Evolutionary conservation across 2,888 invertebrate genomes (phyloP).

Genomic region (Campoplex capitator): DNA sequence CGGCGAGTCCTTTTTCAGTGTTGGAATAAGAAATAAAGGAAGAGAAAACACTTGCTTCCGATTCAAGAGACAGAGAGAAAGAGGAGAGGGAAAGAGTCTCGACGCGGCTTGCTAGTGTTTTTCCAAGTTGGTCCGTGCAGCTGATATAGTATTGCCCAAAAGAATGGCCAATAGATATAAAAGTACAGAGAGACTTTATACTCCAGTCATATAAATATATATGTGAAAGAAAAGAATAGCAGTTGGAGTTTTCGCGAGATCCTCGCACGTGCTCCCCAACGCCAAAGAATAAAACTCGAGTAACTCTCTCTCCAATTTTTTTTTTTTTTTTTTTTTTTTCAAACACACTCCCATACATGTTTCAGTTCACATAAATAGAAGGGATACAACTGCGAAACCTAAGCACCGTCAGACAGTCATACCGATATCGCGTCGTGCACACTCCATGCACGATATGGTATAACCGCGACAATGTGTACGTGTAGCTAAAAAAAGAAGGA

Average conservation of each 20-base stretch:
- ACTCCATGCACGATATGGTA: constrained; percentile 20
- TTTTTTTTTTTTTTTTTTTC: neutral
- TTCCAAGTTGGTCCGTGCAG: constrained; percentile 4
- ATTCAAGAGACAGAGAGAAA: neutral
- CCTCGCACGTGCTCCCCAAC: constrained; percentile 45
- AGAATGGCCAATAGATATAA: constrained; percentile 58
- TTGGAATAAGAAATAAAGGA: neutral
- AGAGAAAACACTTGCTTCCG: constrained; percentile 13
- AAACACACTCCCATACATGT: neutral
- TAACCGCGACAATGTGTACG: constrained; percentile 24
- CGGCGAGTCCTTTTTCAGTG: neutral
- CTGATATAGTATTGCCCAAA: constrained; percentile 47
- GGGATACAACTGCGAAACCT: constrained; percentile 21
- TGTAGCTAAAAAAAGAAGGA: neutral
- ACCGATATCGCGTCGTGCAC: constrained; percentile 36
- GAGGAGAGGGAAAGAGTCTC: neutral
- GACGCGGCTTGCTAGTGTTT: constrained; percentile 25
- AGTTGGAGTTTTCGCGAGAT: constrained; percentile 33
- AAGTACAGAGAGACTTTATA: constrained; percentile 28
- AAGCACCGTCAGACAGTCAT: constrained; percentile 46
- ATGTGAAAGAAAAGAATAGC: neutral
- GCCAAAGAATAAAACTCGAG: constrained; percentile 47
- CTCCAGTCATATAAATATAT: constrained; percentile 4
- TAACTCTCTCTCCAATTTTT: constrained; percentile 12
- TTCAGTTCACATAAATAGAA: constrained; percentile 4